Evolutionary conservation across 2,888 invertebrate species (phyloP), one percentile per base, ranked within the genome.

Genomic region (Dendrolimus houi): DNA sequence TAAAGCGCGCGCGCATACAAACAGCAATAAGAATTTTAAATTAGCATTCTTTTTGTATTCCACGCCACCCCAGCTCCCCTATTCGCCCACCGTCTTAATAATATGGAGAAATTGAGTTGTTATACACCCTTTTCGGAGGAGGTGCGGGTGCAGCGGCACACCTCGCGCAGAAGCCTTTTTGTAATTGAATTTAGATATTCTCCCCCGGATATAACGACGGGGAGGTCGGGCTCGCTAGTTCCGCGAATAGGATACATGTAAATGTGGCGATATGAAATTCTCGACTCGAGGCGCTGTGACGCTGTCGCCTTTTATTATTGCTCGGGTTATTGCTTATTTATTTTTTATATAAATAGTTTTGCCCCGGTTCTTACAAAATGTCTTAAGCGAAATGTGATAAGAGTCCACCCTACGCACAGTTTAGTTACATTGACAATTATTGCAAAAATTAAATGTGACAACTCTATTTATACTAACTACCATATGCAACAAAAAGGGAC

Each of bases 161-260:
- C 87, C 85, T 81, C 83, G 68, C 71, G 61, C 68, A 80, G 85
- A 86, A 88, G 85, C 87, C 88, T 87, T 86, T 86, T 87, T 87
- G 88, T 89, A 90, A 90, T 90, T 90, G 90, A 90, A 90, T 90
- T 89, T 83, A 83, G 89, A 89, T 88, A 87, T 87, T 87, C 85
- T 81, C 81, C 77, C 78, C 79, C 78, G 87, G 80, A 85, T 83
- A 80, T 82, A 83, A 80, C 79, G 79, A 77, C 71, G 75, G 81
- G 84, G 83, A 78, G 81, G 81, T 69, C 66, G 78, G 74, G 70
- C 74, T 64, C 74, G 77, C 79, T 83, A 83, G 84, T 85, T 84
- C 77, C 70, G 66, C 77, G 75, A 72, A 76, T 76, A 75, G 74
- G 74, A 76, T 77, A 77, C 74, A 81, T 83, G 77, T 77, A 78